Evolutionary conservation across 2,888 invertebrate genomes (phyloP), one percentile per base, ranked within the genome.

Genomic region (Coleophora deauratella): DNA sequence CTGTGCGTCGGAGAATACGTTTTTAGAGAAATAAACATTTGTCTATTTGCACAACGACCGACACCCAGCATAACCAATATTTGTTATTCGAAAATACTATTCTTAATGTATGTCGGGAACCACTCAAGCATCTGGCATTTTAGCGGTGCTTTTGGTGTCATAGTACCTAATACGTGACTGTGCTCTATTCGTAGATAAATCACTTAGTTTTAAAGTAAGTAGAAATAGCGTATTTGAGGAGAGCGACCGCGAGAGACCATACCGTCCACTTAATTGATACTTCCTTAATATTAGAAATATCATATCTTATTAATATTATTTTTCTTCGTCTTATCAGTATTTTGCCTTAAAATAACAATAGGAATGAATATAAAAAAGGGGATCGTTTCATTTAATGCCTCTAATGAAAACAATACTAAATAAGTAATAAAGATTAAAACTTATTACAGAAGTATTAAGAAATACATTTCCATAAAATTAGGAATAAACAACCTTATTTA

Each of bases 1-100:
- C 69, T 79, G 74, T 71, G 68, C 62, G 78, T 71, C 76, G 77
- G 70, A 73, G 81, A 62, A 62, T 49, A 68, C 63, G 64, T 80
- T 85, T 76, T 85, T 79, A 84, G 81, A 79, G 81, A 75, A 78
- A 84, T 80, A 85, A 84, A 84, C 77, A 84, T 78, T 41, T 68
- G 75, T 69, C 68, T 81, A 80, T 84, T 76, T 81, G 71, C 73
- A 65, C 59, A 81, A 71, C 76, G 82, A 73, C 78, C 82, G 76
- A 73, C n/a, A n/a, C 21, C 21, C 76, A 78, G 75, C 75, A 81
- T 70, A 71, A 75, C 66, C 66, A 85, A 85, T 85, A 84, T 85
- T 85, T 73, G 74, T 77, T 75, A 72, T 82, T 84, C 76, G 81
- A 85, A 85, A 84, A 84, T 78, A 79, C 80, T 78, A 79, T 82